Conservation (phyloP, 2,797 vertebrate species). For the Phalloptychus januarius region DNA sequence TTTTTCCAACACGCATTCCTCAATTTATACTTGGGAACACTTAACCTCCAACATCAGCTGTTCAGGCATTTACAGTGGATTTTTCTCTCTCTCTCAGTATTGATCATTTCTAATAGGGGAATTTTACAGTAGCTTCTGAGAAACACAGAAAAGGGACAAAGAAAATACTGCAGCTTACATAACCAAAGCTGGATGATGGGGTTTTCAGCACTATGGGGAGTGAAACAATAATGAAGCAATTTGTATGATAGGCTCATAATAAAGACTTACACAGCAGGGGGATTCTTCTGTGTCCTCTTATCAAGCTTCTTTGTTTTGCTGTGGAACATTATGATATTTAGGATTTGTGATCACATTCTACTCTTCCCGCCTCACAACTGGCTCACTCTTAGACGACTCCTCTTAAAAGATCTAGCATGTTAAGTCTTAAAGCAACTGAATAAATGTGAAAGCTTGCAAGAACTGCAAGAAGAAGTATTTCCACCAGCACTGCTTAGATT, state of each 20-base stretch:
- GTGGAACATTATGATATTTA: neutral
- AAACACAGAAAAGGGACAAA: constrained; percentile 29
- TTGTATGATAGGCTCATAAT: constrained; percentile 1
- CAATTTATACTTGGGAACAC: constrained; percentile 47
- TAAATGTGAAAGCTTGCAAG: neutral
- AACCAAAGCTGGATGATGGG: constrained; percentile 26
- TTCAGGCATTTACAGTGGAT: constrained; percentile 45
- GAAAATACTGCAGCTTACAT: constrained; percentile 24
- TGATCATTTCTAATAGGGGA: constrained; percentile 56
- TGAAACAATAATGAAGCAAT: constrained; percentile 14
- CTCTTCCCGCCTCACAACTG: neutral
- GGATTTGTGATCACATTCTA: neutral
- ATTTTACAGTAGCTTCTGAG: constrained; percentile 57
- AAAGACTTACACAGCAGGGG: neutral
- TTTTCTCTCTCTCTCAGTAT: constrained; percentile 28
- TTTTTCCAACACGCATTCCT: constrained; percentile 30
- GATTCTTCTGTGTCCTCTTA: neutral
- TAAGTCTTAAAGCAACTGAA: neutral
- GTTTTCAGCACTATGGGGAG: constrained; percentile 19
- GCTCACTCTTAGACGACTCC: neutral
- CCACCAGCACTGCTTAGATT: neutral
- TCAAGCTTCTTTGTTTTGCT: neutral
- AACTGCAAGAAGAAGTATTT: neutral
- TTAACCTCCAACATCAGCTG: constrained; percentile 61
- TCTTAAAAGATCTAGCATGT: neutral